Evolutionary conservation across 2,113 vertebrate genomes (phyloP).

Genomic region (Cettia cetti): DNA sequence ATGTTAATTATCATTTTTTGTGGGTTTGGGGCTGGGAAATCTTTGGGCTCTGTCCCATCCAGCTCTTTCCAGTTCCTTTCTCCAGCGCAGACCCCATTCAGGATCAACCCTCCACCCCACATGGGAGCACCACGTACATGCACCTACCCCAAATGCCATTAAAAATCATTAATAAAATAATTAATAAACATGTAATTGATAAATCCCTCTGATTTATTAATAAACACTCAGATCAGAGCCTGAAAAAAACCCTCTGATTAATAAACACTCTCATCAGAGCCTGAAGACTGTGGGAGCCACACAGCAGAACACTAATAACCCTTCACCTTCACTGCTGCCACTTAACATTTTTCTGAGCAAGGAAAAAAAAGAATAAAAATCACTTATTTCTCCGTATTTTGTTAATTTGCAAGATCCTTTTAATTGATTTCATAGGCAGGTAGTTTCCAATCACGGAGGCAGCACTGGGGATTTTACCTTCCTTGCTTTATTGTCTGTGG

Average conservation of each 20-base stretch:
- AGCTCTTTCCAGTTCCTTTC: neutral
- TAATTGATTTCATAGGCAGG: neutral
- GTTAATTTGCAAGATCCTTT: neutral
- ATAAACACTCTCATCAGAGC: neutral
- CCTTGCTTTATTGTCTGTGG: neutral
- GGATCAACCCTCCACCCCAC: neutral
- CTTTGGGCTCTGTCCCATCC: neutral
- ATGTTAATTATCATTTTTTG: neutral
- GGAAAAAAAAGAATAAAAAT: neutral
- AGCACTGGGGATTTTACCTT: neutral
- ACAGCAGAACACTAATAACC: neutral
- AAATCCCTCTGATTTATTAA: neutral
- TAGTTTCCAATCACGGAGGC: neutral
- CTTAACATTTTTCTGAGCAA: neutral
- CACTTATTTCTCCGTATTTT: neutral
- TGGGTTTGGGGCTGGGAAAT: neutral
- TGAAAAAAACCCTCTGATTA: neutral
- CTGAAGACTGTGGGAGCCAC: neutral
- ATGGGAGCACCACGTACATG: fast-evolving
- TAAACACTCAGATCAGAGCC: neutral
- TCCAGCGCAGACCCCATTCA: fast-evolving
- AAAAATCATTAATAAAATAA: neutral
- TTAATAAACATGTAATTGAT: neutral
- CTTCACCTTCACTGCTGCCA: neutral
- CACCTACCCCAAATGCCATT: neutral